phyloP scores from a whole-genome alignment of 2,113 vertebrate genomes.

The Chloebia gouldiae region DNA sequence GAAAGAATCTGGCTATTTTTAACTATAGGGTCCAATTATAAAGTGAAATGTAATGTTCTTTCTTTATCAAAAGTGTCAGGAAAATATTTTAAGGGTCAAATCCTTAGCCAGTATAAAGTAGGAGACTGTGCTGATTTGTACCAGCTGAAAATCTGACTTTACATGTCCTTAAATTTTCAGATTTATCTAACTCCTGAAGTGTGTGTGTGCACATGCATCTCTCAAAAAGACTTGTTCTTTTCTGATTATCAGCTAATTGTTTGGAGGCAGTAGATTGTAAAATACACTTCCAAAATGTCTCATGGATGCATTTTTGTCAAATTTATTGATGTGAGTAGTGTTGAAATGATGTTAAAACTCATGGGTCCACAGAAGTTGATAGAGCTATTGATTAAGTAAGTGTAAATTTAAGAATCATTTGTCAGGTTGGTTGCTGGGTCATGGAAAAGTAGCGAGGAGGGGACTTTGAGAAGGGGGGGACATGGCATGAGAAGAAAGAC shows the following conservation, averaged over 20 bases:
- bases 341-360: neutral
- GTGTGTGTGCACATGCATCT: neutral
- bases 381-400: neutral
- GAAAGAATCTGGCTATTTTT: conserved; percentile 57
- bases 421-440: neutral
- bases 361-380: neutral
- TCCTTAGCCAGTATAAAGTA: conserved; percentile 14
- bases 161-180: neutral
- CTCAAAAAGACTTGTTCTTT: neutral
- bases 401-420: neutral
- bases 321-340: neutral
- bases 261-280: neutral
- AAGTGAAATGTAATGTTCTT: conserved; percentile 53
- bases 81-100: conserved; percentile 54
- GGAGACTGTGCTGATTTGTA: conserved; percentile 2
- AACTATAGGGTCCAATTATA: conserved; percentile 43
- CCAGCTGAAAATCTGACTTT: conserved; percentile 29
- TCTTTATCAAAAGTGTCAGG: conserved; percentile 52
- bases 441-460: neutral
- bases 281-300: neutral
- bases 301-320: neutral
- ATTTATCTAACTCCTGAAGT: neutral
- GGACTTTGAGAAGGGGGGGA: neutral
- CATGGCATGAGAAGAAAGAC: neutral
- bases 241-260: neutral